These are phyloP conservation scores for Pandemis corylana DNA, from an alignment of 2,888 invertebrate species.

Conservation along the genomic window DNA sequence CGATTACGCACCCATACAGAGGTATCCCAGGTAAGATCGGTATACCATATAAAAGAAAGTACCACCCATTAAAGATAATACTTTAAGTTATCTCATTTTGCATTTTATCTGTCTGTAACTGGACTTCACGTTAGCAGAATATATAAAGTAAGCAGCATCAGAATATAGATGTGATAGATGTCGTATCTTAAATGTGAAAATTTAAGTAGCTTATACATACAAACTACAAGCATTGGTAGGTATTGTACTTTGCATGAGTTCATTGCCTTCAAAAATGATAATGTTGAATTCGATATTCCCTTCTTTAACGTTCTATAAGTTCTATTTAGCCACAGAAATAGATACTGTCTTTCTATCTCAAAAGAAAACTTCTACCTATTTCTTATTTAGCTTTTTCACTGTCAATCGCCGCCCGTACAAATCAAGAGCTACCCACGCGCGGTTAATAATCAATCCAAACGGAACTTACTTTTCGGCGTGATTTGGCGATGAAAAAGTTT, in stretches of 20 bases:
- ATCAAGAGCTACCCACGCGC: background rate
- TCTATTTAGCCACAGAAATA: background rate
- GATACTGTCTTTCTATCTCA: background rate
- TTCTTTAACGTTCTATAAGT: constrained; percentile 3
- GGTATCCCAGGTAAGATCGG: constrained; percentile 87
- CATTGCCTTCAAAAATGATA: background rate
- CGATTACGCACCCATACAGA: constrained; percentile 92
- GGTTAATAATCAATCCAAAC: background rate
- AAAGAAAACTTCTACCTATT: background rate
- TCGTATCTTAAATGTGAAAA: constrained; percentile 28
- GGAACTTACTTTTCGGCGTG: background rate
- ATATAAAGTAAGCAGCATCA: constrained; percentile 40
- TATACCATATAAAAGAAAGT: background rate
- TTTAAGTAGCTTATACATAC: constrained; percentile 6
- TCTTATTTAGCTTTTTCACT: background rate
- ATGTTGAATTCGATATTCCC: background rate
- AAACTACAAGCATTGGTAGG: background rate
- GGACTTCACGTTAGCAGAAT: constrained; percentile 40
- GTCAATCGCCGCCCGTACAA: background rate
- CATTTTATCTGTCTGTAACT: constrained; percentile 41
- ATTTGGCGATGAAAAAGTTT: background rate
- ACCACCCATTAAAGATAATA: background rate
- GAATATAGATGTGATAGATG: constrained; percentile 39
- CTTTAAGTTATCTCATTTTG: constrained; percentile 25
- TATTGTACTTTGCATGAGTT: constrained; percentile 15